These are phyloP conservation scores for Smittia aterrima DNA, from an alignment of 2,888 invertebrate genomes.

Conservation along the genomic window DNA sequence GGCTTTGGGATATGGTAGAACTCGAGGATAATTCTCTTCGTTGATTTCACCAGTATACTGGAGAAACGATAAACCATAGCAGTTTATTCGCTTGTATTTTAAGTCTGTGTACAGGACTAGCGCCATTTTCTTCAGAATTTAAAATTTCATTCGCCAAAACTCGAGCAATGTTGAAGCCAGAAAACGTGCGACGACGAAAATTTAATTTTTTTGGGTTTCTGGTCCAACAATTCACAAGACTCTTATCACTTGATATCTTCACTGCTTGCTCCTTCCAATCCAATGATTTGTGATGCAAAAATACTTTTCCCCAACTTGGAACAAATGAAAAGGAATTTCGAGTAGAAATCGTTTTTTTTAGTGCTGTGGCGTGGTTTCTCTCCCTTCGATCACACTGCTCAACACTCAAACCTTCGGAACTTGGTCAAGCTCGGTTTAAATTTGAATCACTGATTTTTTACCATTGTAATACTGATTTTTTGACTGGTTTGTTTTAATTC, in stretches of 20 bases:
- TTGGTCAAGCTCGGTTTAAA: no score
- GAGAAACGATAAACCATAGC: constrained; percentile 22
- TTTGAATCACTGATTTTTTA: no score
- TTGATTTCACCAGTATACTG: constrained; percentile 32
- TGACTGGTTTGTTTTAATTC: no score
- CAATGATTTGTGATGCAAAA: no score
- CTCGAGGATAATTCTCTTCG: constrained; percentile 37
- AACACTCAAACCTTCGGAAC: not conserved
- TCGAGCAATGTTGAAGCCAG: not conserved
- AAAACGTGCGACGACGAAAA: constrained; percentile 16
- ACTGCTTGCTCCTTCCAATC: no score
- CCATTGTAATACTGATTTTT: no score
- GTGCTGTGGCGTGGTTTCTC: not conserved
- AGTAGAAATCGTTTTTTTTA: not conserved
- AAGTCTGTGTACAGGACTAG: constrained; percentile 35
- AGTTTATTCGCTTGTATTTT: constrained; percentile 37
- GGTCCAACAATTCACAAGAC: no score
- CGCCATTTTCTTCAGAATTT: not conserved
- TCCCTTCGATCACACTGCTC: not conserved
- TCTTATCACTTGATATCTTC: no score
- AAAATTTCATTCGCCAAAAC: not conserved
- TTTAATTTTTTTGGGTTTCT: not conserved
- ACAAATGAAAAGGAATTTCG: not conserved
- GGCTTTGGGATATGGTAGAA: not conserved
- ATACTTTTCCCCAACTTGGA: no score